Evolutionary conservation across 2,797 vertebrate species (phyloP), one percentile per base, ranked within the genome.

Genomic region (Danio choprae): DNA sequence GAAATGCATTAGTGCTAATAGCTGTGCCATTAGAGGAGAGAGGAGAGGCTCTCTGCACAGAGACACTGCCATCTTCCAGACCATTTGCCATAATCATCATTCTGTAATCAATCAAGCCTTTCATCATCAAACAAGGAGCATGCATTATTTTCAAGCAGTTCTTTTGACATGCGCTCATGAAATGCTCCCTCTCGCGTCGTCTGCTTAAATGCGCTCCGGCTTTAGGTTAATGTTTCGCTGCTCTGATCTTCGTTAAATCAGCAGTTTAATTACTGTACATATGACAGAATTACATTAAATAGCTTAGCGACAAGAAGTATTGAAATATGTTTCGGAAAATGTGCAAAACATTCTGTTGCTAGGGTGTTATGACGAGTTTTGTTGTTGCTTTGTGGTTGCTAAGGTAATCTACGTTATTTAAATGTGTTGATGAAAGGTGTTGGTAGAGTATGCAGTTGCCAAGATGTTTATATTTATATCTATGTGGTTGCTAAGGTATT

Each of bases 1-100:
- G 94, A 91, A 90, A 96, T 95, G 95, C 96, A 95, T 95, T 96
- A 95, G 94, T 86, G 90, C 94, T 97, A 95, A 96, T 96, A 95
- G 95, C 94, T 90, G 92, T 93, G 91, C 95, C 95, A 94, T 96
- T 95, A 96, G 92, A 90, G 89, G 88, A 89, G 91, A 91, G 92
- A 91, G 84, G 91, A 91, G 90, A 92, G 91, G 87, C 91, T 92
- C 90, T 85, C 92, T 92, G 91, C 86, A 91, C 50, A 48, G 18
- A 85, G 70, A 82, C 65, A 68, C 84, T 83, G 69, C 89, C 91
- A 93, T 94, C 92, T 94, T 94, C 92, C 91, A 92, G 91, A 89
- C 91, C 94, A 94, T 94, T 94, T 94, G 91, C 92, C 87, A 90
- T 91, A 94, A 94, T 94, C 93, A 93, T 94, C 91, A 89, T 90